Base-by-base conservation (phyloP, 2,888 invertebrate species). In the Hemicrepidius hirtus region DNA sequence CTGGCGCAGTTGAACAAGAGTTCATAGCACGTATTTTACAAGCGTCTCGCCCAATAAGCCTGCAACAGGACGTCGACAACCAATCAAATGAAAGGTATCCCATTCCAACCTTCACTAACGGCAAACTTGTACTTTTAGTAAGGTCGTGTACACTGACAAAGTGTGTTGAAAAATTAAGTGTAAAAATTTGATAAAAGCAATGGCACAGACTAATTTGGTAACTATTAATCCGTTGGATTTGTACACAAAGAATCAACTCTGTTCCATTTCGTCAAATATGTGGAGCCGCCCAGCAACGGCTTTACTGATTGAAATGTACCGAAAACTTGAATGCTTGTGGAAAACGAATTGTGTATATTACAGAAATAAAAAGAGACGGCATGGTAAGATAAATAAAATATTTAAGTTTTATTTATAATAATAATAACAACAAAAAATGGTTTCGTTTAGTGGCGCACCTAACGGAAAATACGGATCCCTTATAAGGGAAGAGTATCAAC, bases 281-380 rank as follows among this genome's bases (percentile, higher is more conserved):
- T 74, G 74, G 74, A 71, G 59, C 10, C 32, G 71, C 13, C 71
- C 66, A 20, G 65, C 64, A 12, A 74, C 71, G 13, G 60, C 49
- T 16, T 13, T 68, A 2, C 18, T 74, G 6, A 74, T 74, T 13
- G 53, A 71, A 35, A 46, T 62, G 21, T 74, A 74, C 53, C 20
- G 66, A 21, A 32, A 16, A 21, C 44, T 68, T 41, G 68, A 68
- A 40, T 74, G 71, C 50, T 44, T 74, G 40, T 74, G 74, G 71
- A 68, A 57, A 50, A 68, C 74, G 20, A 71, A 62, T 18, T 65
- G 65, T 12, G 50, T 68, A 5, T 60, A 64, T 18, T 71, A 74
- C 20, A 55, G 71, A 49, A 63, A 68, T 32, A 74, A 74, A 46
- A 49, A 59, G 35, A 68, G 60, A 28, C 53, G 71, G 68, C 44